These are phyloP conservation scores for Xiphydria camelus DNA, from an alignment of 2,888 invertebrate genomes.

Conservation along the genomic window DNA sequence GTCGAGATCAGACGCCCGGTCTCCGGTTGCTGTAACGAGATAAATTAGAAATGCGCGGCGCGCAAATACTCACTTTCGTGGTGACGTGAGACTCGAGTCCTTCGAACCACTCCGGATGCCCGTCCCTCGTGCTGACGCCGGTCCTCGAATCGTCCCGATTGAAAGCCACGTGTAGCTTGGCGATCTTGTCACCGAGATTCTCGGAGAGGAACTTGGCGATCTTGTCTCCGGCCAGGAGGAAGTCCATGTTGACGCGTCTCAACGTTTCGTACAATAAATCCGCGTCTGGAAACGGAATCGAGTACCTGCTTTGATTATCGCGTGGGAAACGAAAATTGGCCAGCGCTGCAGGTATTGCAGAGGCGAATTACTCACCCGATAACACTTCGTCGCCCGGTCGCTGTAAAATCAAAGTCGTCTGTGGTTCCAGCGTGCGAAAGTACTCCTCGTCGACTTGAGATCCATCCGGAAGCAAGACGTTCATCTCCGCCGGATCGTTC, in stretches of 20 bases:
- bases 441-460: constrained; percentile 70
- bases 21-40: too few species aligned
- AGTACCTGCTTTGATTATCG: neutral
- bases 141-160: constrained; percentile 64
- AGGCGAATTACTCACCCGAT: constrained; percentile 45
- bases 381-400: constrained; percentile 52
- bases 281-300: constrained; percentile 65
- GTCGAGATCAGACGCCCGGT: too few species aligned
- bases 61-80: constrained; percentile 48
- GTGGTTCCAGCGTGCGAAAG: constrained; percentile 72
- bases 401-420: constrained; percentile 71
- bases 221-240: constrained; percentile 71
- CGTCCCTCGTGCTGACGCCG: constrained; percentile 64
- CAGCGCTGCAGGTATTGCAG: too few species aligned
- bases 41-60: too few species aligned
- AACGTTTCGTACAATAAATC: constrained; percentile 74
- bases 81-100: constrained; percentile 60
- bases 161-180: constrained; percentile 42
- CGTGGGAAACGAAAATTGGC: neutral
- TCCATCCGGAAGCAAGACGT: constrained; percentile 49
- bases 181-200: constrained; percentile 65
- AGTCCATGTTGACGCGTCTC: constrained; percentile 69
- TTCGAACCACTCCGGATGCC: constrained; percentile 81
- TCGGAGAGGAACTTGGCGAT: constrained; percentile 76
- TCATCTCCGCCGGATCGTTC: constrained; percentile 38